Percentiles rank a stretch among this genome's conserved stretches.
Evolutionary conservation across 2,888 invertebrate genomes (phyloP).

Genomic region (Torymus aiolomorphi): DNA sequence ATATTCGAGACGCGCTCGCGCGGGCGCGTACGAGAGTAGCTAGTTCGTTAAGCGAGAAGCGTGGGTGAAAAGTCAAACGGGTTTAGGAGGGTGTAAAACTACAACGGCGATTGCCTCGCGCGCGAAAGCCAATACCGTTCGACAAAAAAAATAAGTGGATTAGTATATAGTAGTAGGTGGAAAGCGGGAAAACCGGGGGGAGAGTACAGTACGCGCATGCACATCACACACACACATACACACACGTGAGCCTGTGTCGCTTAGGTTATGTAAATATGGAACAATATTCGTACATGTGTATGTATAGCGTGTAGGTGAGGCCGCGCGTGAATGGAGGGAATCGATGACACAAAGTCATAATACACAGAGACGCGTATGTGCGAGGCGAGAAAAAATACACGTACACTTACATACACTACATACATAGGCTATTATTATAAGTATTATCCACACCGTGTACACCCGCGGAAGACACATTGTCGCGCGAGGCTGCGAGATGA

Average conservation of each 20-base stretch:
- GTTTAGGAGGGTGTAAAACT: too few species aligned
- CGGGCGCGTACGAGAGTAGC: too few species aligned
- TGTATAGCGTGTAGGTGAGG: slow-evolving; percentile 55
- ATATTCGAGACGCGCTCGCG: too few species aligned
- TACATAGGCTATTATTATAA: not conserved
- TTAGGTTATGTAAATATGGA: slow-evolving; percentile 67
- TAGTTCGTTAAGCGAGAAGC: too few species aligned
- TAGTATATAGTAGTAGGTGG: too few species aligned
- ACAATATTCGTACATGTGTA: slow-evolving; percentile 60
- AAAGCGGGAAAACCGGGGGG: slow-evolving; percentile 40
- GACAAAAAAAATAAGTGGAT: too few species aligned
- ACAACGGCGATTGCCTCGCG: too few species aligned
- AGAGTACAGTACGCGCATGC: slow-evolving; percentile 57
- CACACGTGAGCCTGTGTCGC: slow-evolving; percentile 62
- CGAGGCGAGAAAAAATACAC: too few species aligned
- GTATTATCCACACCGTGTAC: too few species aligned
- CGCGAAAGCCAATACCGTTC: too few species aligned
- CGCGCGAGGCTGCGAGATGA: not conserved
- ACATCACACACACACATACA: slow-evolving; percentile 50
- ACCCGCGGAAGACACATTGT: not conserved
- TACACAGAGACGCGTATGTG: too few species aligned
- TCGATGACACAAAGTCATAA: slow-evolving; percentile 14
- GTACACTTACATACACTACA: not conserved
- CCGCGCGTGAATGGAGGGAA: slow-evolving; percentile 55
- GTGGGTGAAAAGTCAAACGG: too few species aligned